Evolutionary conservation across 2,888 invertebrate species (phyloP).

Genomic region (Nemotelus nigrinus): DNA sequence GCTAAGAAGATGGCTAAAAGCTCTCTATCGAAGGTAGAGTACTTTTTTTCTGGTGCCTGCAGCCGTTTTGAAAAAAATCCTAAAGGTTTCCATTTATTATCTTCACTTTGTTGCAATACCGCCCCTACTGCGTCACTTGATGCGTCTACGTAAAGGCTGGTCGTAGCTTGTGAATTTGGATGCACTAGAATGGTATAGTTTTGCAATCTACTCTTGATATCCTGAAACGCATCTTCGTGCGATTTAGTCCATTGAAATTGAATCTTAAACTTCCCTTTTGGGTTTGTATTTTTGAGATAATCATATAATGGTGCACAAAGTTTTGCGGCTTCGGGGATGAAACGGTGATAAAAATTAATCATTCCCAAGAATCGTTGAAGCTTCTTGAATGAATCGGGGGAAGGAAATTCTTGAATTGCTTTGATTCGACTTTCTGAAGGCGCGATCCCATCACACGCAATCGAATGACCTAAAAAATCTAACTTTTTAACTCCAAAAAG

Average conservation of each 20-base stretch:
- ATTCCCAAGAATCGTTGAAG: constrained; percentile 41
- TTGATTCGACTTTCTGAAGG: constrained; percentile 33
- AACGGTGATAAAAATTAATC: constrained; percentile 43
- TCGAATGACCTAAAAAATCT: constrained; percentile 35
- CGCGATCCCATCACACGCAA: constrained; percentile 13
- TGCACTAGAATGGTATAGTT: neutral
- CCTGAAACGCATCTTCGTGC: neutral
- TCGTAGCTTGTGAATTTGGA: neutral
- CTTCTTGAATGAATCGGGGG: constrained; percentile 33
- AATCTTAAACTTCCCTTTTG: neutral
- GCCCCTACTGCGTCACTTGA: constrained; percentile 60
- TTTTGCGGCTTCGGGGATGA: constrained; percentile 27
- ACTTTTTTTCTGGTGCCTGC: constrained; percentile 54
- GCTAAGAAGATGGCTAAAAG: constrained; percentile 55
- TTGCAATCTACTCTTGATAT: neutral
- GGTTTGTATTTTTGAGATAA: neutral
- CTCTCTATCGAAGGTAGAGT: too few species aligned
- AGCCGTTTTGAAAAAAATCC: constrained; percentile 59
- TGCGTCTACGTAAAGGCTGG: constrained; percentile 52
- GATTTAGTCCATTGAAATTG: neutral
- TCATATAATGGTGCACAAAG: neutral
- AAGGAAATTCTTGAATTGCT: constrained; percentile 24
- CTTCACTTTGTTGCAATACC: constrained; percentile 57
- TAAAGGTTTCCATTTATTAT: constrained; percentile 56
- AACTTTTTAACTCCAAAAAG: neutral